phyloP scores from a whole-genome alignment of 2,888 invertebrate genomes.

The Ischnura elegans region DNA sequence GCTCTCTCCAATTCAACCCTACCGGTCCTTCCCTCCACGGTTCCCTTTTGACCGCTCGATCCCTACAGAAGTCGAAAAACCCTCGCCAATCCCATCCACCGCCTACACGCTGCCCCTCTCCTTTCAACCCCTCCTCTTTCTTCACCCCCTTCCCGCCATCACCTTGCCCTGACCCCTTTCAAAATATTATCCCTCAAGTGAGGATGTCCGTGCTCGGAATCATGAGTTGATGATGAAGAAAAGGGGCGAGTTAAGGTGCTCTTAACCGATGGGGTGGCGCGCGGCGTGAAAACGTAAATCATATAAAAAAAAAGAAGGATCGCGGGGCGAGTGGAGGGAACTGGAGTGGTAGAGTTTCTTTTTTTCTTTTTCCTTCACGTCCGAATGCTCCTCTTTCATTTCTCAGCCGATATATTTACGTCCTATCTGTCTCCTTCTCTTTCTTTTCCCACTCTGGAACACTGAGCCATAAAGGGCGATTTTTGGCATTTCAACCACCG shows the following conservation, averaged over 20 bases:
- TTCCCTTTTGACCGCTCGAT: neutral
- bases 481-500: too few species aligned
- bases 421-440: neutral
- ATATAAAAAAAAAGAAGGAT: neutral
- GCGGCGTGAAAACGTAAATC: constrained; percentile 33
- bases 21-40: neutral
- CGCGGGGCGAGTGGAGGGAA: too few species aligned
- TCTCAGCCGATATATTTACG: constrained; percentile 27
- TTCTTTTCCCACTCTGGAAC: too few species aligned
- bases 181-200: constrained; percentile 38
- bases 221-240: constrained; percentile 1
- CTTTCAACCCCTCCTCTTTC: neutral
- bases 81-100: neutral
- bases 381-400: constrained; percentile 32
- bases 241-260: constrained; percentile 19
- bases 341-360: too few species aligned
- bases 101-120: too few species aligned
- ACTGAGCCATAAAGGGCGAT: too few species aligned
- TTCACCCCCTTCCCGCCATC: neutral
- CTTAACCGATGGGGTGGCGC: neutral
- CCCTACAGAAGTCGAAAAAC: neutral
- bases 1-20: neutral
- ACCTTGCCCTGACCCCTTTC: constrained; percentile 18
- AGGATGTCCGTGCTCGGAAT: constrained; percentile 35
- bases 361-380: constrained; percentile 20